Evolutionary conservation across 2,888 invertebrate genomes (phyloP), one percentile per base, ranked within the genome.

Genomic region (Julus scanicus): DNA sequence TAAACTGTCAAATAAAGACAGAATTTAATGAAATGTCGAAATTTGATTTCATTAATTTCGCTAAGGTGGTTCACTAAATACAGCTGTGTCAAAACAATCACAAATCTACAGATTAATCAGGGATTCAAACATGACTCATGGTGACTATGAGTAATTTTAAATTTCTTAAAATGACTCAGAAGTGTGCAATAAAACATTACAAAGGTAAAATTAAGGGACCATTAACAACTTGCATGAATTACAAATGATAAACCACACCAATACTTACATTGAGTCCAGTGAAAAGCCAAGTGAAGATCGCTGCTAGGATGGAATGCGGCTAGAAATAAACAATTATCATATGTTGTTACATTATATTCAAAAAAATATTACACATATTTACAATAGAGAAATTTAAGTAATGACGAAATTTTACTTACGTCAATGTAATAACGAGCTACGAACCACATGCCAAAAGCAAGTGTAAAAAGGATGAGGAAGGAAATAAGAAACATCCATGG

Each of bases 401-500:
- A 88, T 44, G n/a, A 39, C 2, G 13, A 3, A 37, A 84, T 88
- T 40, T 6, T 1, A 94, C 96, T 95, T 92, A 97, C 97, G 93
- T 97, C 97, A 91, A 97, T 97, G 91, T 97, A 97, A 91, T 97
- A 97, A 89, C 97, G 97, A 89, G 96, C 96, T 63, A 97, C 93
- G 1, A 97, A 93, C 97, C 97, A 97, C 48, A 97, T 92, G 6
- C 97, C 96, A 92, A 96, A 97, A 2, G 95, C 91, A 8, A 96
- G 92, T 92, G 97, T 96, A 92, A 97, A 97, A 0, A 94, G 89
- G 86, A 96, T 95, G 17, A 95, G 94, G 13, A 95, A 90, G 0
- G 94, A 95, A 93, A 96, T 95, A 0, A 94, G 92, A 15, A 93
- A 91, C 84, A 97, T 92, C 97, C 97, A 97, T 0, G 97, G 97